A percentile compares a stretch with the other conserved stretches of the same genome.
phyloP scores from a whole-genome alignment of 2,888 invertebrate genomes.

The Latrodectus hesperus region DNA sequence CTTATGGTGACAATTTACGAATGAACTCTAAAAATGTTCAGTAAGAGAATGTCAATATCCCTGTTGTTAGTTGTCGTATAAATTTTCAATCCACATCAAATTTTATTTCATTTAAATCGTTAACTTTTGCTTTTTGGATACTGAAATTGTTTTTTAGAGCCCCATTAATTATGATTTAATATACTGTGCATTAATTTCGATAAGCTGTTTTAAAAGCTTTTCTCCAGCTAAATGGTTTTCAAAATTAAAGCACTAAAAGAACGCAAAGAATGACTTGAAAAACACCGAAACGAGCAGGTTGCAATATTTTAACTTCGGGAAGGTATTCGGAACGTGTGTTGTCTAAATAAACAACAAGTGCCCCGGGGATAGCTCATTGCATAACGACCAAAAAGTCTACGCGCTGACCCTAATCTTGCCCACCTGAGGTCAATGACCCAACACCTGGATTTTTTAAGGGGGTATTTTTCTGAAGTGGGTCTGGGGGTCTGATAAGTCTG shows the following conservation, averaged over 20 bases:
- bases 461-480: conserved; percentile 52
- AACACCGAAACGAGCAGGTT: conserved; percentile 36
- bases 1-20: too few species aligned
- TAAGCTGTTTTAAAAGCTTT: too few species aligned
- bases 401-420: conserved; percentile 66
- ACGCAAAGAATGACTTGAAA: background rate
- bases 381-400: conserved; percentile 60
- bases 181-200: too few species aligned
- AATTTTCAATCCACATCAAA: too few species aligned
- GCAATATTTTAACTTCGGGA: conserved; percentile 38
- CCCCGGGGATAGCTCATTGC: conserved; percentile 61
- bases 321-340: conserved; percentile 53
- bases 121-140: too few species aligned
- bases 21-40: too few species aligned
- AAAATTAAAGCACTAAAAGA: background rate
- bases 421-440: conserved; percentile 64
- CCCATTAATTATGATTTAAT: too few species aligned
- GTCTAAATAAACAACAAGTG: conserved; percentile 69
- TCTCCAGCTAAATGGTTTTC: too few species aligned
- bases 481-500: conserved; percentile 42
- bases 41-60: too few species aligned
- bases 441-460: conserved; percentile 62
- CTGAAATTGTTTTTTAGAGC: too few species aligned
- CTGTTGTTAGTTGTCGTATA: too few species aligned
- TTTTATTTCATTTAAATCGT: too few species aligned